Evolutionary conservation across 2,113 vertebrate species (phyloP).

Genomic region (Nycticorax nycticorax): DNA sequence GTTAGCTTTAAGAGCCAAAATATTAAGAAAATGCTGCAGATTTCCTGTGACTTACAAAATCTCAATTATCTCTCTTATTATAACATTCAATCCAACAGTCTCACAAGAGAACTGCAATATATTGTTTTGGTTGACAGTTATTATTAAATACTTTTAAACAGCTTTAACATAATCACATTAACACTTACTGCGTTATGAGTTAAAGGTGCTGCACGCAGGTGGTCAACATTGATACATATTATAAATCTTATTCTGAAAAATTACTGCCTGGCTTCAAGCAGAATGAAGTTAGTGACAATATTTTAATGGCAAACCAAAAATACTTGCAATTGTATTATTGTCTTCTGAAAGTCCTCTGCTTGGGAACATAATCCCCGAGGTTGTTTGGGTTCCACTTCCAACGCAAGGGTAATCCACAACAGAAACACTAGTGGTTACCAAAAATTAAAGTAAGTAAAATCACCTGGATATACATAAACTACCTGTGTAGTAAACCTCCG

Average conservation of each 20-base stretch:
- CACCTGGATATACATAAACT: neutral
- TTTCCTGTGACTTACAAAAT: conserved; percentile 4
- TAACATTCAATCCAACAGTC: neutral
- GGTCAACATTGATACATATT: neutral
- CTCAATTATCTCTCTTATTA: neutral
- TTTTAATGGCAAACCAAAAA: conserved; percentile 39
- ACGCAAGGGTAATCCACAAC: conserved; percentile 4
- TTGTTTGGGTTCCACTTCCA: conserved; percentile 8
- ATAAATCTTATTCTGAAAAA: neutral
- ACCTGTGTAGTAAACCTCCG: conserved; percentile 53
- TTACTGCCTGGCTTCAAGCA: neutral
- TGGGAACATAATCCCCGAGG: neutral
- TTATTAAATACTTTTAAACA: conserved; percentile 7
- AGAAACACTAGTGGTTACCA: neutral
- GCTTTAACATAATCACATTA: conserved; percentile 26
- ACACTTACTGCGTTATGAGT: conserved; percentile 32
- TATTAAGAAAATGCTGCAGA: neutral
- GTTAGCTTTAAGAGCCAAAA: conserved; percentile 1
- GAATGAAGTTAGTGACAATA: neutral
- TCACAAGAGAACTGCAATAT: neutral
- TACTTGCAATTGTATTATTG: neutral
- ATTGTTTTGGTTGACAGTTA: neutral
- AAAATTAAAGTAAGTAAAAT: neutral
- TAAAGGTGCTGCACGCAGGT: conserved; percentile 68
- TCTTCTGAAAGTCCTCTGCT: neutral